phyloP scores from a whole-genome alignment of 2,113 vertebrate species.

The Amazona vittata region DNA sequence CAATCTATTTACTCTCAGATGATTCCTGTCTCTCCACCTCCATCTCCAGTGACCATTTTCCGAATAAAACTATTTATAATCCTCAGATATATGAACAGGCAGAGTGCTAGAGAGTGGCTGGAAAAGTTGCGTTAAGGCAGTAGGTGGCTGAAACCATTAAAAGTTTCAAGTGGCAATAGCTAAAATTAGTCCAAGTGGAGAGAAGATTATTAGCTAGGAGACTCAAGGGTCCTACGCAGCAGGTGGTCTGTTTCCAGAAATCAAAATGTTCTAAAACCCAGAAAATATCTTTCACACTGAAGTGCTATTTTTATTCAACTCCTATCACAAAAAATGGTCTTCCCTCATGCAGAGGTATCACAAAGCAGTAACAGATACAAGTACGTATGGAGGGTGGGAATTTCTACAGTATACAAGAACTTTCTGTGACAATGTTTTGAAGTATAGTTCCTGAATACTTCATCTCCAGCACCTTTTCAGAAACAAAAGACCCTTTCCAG shows the following conservation, averaged over 20 bases:
- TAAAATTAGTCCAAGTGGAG: slow-evolving; percentile 61
- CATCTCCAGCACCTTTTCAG: background rate
- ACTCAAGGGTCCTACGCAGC: slow-evolving; percentile 64
- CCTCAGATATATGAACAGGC: slow-evolving; percentile 11
- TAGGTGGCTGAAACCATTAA: slow-evolving; percentile 61
- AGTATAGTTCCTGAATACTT: background rate
- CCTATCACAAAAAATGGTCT: slow-evolving; percentile 60
- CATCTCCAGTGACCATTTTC: slow-evolving; percentile 53
- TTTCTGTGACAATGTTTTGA: background rate
- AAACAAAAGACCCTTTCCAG: background rate
- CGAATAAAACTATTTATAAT: slow-evolving; percentile 62
- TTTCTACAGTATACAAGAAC: background rate
- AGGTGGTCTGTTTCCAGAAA: slow-evolving; percentile 64
- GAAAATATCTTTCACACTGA: slow-evolving; percentile 57
- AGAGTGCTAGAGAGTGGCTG: background rate
- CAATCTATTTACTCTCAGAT: slow-evolving; percentile 42
- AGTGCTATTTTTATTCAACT: slow-evolving; percentile 57
- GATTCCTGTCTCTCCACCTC: slow-evolving; percentile 42
- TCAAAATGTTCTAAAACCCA: slow-evolving; percentile 13
- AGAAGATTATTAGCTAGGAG: slow-evolving; percentile 59
- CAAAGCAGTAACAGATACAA: background rate
- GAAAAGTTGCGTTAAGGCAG: slow-evolving; percentile 45
- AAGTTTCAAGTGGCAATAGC: slow-evolving; percentile 67
- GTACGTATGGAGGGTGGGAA: background rate
- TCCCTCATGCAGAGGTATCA: slow-evolving; percentile 46